Base-by-base conservation (phyloP, 2,888 invertebrate genomes). In the Sphaerophoria rueppellii region DNA sequence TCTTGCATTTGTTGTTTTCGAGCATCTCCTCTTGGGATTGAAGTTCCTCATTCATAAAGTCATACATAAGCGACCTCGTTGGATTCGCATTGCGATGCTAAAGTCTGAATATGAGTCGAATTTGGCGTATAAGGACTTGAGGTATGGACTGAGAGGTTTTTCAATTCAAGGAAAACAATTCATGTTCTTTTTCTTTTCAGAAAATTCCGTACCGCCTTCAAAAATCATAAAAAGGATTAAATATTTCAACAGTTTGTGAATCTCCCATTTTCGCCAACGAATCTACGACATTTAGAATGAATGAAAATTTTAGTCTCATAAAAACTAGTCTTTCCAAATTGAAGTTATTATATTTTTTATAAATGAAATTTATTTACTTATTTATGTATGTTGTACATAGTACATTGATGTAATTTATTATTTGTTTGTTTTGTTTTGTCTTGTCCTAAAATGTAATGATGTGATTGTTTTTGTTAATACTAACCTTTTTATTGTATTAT, bases 1-100 rank as follows among this genome's bases (percentile, higher is more conserved):
- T 67, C 88, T 92, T 4, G 90, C 94, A 34, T 95, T 96, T 89
- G 95, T 96, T 12, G 89, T 94, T 16, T 92, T 95, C 73, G 96
- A 96, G 91, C 96, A 96, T 90, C 88, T 94, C n/a, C 91, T 96
- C 35, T 89, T 96, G 61, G 94, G 93, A 6, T 88, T 95, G n/a
- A 93, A 95, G 83, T 94, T 94, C 86, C 91, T 94, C 12, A 92
- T 96, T 40, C 94, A 95, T 88, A 94, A 94, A 88, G 93, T 94
- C 40, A 95, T 96, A 85, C 94, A 95, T 37, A 95, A 96, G 89
- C 93, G 94, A 76, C 95, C 96, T 4, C 93, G 94, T 86, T 94
- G 94, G 94, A 94, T 95, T 32, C 92, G 94, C 75, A 92, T 94
- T 24, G 94, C 94, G 4, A 90, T 95, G 74, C 94, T 95, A 1